Conservation (phyloP, 1,140 invertebrate genomes). For the Drosophila bocki region DNA sequence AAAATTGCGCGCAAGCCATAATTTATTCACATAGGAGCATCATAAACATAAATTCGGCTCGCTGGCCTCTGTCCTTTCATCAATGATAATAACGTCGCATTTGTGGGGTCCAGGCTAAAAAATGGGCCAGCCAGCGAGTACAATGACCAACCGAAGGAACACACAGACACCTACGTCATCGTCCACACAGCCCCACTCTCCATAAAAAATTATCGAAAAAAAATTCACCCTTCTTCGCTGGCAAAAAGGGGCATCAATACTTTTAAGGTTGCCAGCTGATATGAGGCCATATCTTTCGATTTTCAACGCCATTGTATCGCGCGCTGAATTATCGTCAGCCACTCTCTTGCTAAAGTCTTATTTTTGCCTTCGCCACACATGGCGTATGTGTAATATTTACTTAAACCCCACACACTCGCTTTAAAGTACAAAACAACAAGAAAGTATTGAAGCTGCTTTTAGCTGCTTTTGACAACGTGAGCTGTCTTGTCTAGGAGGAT, state of each 20-base stretch:
- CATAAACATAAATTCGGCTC: constrained; percentile 68
- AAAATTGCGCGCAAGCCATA: constrained; percentile 50
- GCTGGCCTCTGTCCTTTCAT: constrained; percentile 71
- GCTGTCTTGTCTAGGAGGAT: constrained; percentile 30
- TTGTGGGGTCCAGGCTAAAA: constrained; percentile 57
- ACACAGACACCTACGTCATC: constrained; percentile 43
- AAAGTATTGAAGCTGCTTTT: constrained; percentile 25
- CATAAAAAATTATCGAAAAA: background rate
- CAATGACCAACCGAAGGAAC: constrained; percentile 62
- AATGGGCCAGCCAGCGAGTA: constrained; percentile 47
- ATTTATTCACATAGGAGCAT: constrained; percentile 64
- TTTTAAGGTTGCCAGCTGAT: constrained; percentile 50
- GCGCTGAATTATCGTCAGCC: constrained; percentile 31
- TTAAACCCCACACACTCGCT: constrained; percentile 37
- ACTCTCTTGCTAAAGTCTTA: constrained; percentile 38
- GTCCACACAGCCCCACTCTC: background rate
- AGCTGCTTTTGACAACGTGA: constrained; percentile 25
- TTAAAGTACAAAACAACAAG: constrained; percentile 32
- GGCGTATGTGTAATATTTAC: constrained; percentile 75
- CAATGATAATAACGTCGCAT: constrained; percentile 77
- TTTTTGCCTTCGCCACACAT: constrained; percentile 33
- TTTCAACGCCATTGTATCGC: constrained; percentile 66
- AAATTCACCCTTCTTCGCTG: constrained; percentile 17
- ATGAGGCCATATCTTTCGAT: constrained; percentile 63
- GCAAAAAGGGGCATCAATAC: constrained; percentile 22